Evolutionary conservation across 2,888 invertebrate species (phyloP).

Genomic region (Dasypogon diadema): DNA sequence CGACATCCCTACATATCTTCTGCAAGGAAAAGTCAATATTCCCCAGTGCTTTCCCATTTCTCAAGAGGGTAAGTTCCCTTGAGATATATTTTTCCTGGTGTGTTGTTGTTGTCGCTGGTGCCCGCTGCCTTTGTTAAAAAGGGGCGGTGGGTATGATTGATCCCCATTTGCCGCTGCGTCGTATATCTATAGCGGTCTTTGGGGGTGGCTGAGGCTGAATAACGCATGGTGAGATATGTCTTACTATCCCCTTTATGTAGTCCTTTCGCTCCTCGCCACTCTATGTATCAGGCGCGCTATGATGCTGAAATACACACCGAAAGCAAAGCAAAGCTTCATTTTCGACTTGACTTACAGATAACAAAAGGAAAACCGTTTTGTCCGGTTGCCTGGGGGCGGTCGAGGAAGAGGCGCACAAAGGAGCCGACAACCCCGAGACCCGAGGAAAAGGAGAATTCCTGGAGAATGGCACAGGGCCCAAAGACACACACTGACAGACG

Average conservation of each 20-base stretch:
- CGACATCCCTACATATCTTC: slow-evolving; percentile 53
- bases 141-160: slow-evolving; percentile 50
- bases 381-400: slow-evolving; percentile 6
- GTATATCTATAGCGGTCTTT: slow-evolving; percentile 12
- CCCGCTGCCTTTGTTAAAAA: slow-evolving; percentile 45
- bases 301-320: slow-evolving; percentile 51
- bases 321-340: slow-evolving; percentile 51
- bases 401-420: neutral
- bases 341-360: slow-evolving; percentile 51
- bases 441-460: neutral
- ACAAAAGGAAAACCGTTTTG: slow-evolving; percentile 44
- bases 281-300: slow-evolving; percentile 47
- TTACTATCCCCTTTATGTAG: slow-evolving; percentile 47
- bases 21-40: slow-evolving; percentile 58
- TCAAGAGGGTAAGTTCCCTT: slow-evolving; percentile 61
- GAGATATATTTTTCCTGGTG: slow-evolving; percentile 57
- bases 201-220: neutral
- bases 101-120: slow-evolving; percentile 31
- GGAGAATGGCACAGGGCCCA: slow-evolving; percentile 13
- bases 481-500: slow-evolving; percentile 42
- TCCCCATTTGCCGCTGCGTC: slow-evolving; percentile 38
- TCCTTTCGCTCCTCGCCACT: slow-evolving; percentile 34
- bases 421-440: neutral
- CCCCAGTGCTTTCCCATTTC: slow-evolving; percentile 60
- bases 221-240: slow-evolving; percentile 51